phyloP scores from a whole-genome alignment of 2,888 invertebrate genomes.

The Philhelius pedissequus region DNA sequence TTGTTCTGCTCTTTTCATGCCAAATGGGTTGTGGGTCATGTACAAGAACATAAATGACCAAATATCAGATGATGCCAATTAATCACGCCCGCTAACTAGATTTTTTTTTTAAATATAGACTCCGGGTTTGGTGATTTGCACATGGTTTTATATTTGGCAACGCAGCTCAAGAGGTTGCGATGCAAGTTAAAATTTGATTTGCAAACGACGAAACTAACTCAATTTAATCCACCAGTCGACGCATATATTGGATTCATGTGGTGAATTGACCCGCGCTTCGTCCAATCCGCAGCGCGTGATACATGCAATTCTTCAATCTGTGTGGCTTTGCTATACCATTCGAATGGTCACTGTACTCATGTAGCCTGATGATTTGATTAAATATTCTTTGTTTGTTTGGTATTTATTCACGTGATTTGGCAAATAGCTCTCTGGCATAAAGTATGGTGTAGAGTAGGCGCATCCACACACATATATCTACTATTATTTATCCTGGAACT shows the following conservation, averaged over 20 bases:
- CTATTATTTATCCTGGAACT: no score
- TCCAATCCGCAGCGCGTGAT: background rate
- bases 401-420: background rate
- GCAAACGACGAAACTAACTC: background rate
- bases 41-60: constrained; percentile 34
- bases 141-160: background rate
- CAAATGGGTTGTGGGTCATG: background rate
- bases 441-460: no score
- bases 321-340: background rate
- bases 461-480: no score
- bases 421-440: no score
- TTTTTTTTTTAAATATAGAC: background rate
- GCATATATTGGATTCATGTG: background rate
- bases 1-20: background rate
- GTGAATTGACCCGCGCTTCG: background rate
- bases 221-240: background rate
- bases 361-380: constrained; percentile 3
- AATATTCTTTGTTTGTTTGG: background rate
- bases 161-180: background rate
- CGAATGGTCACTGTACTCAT: background rate
- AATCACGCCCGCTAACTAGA: constrained; percentile 42
- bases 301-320: constrained; percentile 4
- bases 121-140: background rate
- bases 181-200: background rate
- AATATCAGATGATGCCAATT: constrained; percentile 34